Evolutionary conservation across 1,140 invertebrate species (phyloP), one percentile per base, ranked within the genome.

Genomic region (Heliconius eleuchia): DNA sequence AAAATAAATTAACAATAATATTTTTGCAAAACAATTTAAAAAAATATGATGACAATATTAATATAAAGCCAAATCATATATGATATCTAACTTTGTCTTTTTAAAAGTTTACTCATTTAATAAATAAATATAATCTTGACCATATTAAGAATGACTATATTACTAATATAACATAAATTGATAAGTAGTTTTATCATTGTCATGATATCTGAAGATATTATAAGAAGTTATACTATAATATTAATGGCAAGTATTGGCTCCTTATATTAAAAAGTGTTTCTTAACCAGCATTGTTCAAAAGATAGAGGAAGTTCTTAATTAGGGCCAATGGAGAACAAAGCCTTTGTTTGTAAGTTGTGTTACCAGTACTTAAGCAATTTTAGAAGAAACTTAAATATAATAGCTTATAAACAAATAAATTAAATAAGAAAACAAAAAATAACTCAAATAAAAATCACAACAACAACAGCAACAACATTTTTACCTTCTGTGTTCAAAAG

Each of bases 401-500:
- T 13, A 66, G 23, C 60, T 30, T 2, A 30, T 46, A 16, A 46
- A 46, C 23, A 60, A n/a, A 60, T 11, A 60, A 13, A 60, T n/a
- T 60, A n/a, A 52, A 77, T 34, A 73, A 52, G 13, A 50, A 79
- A 85, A 85, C 7, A 83, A 74, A 81, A 82, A 76, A 85, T 60
- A 74, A 77, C 9, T 73, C 34, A 83, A 78, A 85, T 27, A 42
- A 77, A 77, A 71, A 79, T 66, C 23, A 66, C 23, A 66, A 66
- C 57, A 66, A 27, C 7, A 30, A 23, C 23, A 23, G 23, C 50
- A 52, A 50, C 18, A 52, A 52, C 50, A 74, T 50, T 77, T 81
- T 92, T 93, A 93, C 91, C 91, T 93, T 93, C 91, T 93, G 86
- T 88, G 81, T 84, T 83, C 83, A 80, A 84, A 82, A 82, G 87